phyloP scores from a whole-genome alignment of 37 sponge, comb jelly and placozoan species.

The Petrosia ficiformis region DNA sequence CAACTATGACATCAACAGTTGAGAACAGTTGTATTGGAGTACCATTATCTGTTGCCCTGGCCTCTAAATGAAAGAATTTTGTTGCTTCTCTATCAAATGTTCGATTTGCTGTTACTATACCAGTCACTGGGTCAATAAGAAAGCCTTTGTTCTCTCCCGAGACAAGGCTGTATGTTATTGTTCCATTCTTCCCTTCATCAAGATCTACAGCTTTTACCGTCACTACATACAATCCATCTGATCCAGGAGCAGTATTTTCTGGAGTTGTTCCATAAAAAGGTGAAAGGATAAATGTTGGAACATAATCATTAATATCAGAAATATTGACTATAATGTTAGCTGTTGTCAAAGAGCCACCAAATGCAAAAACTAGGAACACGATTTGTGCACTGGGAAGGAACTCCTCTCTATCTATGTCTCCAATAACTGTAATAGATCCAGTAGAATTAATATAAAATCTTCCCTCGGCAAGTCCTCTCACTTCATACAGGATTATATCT shows the following conservation, averaged over 20 bases:
- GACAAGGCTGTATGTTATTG: constrained; percentile 27
- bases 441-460: constrained; percentile 18
- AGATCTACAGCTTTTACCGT: constrained; percentile 45
- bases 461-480: constrained; percentile 33
- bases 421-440: constrained; percentile 35
- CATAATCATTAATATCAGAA: constrained; percentile 49
- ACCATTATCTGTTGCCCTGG: constrained; percentile 56
- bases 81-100: constrained; percentile 41
- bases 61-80: constrained; percentile 9
- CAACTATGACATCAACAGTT: constrained; percentile 27
- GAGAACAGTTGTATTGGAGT: constrained; percentile 16
- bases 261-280: constrained; percentile 6
- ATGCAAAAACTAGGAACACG: constrained; percentile 32
- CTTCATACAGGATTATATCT: constrained; percentile 13
- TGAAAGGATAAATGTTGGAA: constrained; percentile 22
- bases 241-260: constrained; percentile 31
- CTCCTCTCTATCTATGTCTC: constrained; percentile 44
- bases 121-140: constrained; percentile 37
- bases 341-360: constrained; percentile 29
- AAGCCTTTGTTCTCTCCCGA: constrained; percentile 26
- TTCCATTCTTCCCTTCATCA: constrained; percentile 56
- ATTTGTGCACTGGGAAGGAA: constrained; percentile 21
- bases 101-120: constrained; percentile 24
- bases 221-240: constrained; percentile 26
- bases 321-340: constrained; percentile 22